Base-by-base conservation (phyloP, 1,140 invertebrate genomes). In the Bombyx mandarina region DNA sequence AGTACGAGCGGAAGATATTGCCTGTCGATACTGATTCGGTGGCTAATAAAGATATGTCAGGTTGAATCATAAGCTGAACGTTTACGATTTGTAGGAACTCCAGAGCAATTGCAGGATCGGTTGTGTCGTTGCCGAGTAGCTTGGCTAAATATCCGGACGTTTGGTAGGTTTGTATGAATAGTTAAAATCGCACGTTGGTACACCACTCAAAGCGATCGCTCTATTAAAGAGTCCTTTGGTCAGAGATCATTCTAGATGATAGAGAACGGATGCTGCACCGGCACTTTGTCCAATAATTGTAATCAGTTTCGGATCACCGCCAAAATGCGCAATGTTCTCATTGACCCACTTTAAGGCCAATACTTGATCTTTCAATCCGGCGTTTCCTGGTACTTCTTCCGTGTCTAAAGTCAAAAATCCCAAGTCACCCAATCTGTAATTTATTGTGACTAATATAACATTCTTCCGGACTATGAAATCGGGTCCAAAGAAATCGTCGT, bases 281-380 rank as follows among this genome's bases (percentile, higher is more conserved):
- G 92, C 90, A 53, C 88, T 90, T 62, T 93, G 91, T 8, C 94
- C 94, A 66, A 95, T 93, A 10, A 97, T 75, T 0, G 95, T 96
- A 0, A 96, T 89, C 61, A 90, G 89, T 2, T 91, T 72, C 0
- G 91, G 89, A 78, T 94, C 90, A 0, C 94, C 95, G 12, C 94
- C 94, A 73, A 96, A 96, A 8, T 59, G 55, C 0, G 48, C 63
- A 12, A 84, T 82, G 60, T 85, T 81, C n/a, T 64, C 53, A 8
- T 76, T 63, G 1, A 82, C 71, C 78, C 79, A 85, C 52, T 62
- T 66, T 35, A 83, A 65, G 1, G 77, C 80, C 7, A 69, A 62
- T 6, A 82, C 68, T 83, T 82, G 78, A 44, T 79, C 73, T 63
- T 79, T 80, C 54, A 85, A 52, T 0, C 73, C 71, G 35, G 80